These are phyloP conservation scores for Amphipyra tragopoginis DNA, from an alignment of 2,888 invertebrate genomes.

Conservation along the genomic window DNA sequence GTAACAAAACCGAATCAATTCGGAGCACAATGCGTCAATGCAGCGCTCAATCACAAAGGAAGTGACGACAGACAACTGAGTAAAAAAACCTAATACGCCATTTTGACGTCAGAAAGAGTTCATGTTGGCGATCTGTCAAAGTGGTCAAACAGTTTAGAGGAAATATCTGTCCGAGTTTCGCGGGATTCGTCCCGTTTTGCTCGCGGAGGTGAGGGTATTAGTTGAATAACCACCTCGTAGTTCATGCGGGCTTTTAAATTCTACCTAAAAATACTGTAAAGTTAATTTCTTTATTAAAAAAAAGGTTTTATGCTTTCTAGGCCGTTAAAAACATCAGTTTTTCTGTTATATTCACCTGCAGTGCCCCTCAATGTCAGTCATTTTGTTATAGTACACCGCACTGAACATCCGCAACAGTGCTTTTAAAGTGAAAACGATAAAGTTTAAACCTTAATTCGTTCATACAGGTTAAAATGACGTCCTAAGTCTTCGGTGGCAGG, in stretches of 20 bases:
- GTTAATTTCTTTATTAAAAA: conserved; percentile 6
- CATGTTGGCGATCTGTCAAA: conserved; percentile 89
- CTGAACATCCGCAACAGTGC: conserved; percentile 34
- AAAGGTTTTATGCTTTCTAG: conserved; percentile 17
- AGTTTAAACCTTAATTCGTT: conserved; percentile 16
- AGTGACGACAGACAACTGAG: conserved; percentile 87
- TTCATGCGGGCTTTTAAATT: neutral
- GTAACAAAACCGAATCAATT: conserved; percentile 76
- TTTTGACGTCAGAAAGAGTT: conserved; percentile 86
- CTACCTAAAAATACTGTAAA: neutral
- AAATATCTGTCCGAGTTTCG: conserved; percentile 30
- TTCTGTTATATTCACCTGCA: conserved; percentile 42
- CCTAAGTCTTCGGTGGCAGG: conserved; percentile 22
- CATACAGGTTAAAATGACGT: conserved; percentile 24
- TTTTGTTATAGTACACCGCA: conserved; percentile 40
- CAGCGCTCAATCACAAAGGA: conserved; percentile 86
- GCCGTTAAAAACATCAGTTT: conserved; percentile 29
- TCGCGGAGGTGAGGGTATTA: neutral
- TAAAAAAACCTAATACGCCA: conserved; percentile 88
- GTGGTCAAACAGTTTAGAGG: conserved; percentile 79
- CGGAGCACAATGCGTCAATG: conserved; percentile 80
- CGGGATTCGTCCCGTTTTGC: conserved; percentile 26
- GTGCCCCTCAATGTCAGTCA: conserved; percentile 53
- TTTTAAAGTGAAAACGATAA: conserved; percentile 14
- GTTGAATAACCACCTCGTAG: too few species aligned